phyloP scores from a whole-genome alignment of 2,797 vertebrate genomes.

The Platalea minor region DNA sequence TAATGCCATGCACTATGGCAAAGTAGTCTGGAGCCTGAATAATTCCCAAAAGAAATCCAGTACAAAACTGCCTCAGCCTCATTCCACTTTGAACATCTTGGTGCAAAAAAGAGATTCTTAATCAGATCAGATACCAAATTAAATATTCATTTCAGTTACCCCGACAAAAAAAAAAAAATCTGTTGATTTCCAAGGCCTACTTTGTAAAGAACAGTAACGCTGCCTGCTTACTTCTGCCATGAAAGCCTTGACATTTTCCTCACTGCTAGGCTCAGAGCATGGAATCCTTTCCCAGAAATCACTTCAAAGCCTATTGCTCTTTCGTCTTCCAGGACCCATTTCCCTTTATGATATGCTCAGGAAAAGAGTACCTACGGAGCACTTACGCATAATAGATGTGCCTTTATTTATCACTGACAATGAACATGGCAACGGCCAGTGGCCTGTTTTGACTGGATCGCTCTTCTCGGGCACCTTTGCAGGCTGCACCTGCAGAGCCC shows the following conservation, averaged over 20 bases:
- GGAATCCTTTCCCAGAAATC: not conserved
- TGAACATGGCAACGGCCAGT: not conserved
- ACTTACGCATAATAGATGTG: fast-evolving
- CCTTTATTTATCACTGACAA: not conserved
- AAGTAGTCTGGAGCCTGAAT: not conserved
- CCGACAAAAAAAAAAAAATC: not conserved
- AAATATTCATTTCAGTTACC: not conserved
- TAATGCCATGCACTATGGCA: not conserved
- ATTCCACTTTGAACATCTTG: not conserved
- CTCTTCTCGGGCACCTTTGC: not conserved
- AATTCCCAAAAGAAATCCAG: not conserved
- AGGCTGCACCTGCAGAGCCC: not conserved
- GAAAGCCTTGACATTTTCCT: not conserved
- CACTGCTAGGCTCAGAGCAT: not conserved
- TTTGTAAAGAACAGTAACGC: not conserved
- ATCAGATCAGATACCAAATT: not conserved
- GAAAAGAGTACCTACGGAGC: not conserved
- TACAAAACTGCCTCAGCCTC: not conserved
- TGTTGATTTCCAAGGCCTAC: not conserved
- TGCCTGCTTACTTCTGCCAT: not conserved
- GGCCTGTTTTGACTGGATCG: not conserved
- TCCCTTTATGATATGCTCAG: not conserved
- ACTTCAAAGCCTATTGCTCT: not conserved
- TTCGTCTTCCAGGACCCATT: not conserved
- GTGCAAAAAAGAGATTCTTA: too few relatives aligned